These are phyloP conservation scores for Teleogryllus occipitalis DNA, from an alignment of 1,140 invertebrate species.

Conservation along the genomic window DNA sequence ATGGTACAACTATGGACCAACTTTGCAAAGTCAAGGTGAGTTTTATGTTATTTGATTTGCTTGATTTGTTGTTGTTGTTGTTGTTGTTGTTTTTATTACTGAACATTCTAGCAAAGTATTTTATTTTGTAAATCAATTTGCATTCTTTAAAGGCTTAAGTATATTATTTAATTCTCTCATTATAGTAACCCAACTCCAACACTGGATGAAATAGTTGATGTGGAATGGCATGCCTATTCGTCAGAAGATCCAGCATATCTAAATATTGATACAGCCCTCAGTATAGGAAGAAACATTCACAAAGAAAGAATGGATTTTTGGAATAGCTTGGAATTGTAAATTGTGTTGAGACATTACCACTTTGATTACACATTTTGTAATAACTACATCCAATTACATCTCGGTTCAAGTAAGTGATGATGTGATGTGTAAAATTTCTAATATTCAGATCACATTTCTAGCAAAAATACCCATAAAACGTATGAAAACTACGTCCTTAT, in stretches of 20 bases:
- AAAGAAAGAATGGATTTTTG: conserved; percentile 37
- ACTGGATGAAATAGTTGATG: neutral
- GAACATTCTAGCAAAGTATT: neutral
- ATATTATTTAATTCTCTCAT: neutral
- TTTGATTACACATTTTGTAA: too few species aligned
- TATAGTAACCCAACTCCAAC: conserved; percentile 2
- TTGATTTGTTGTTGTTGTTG: neutral
- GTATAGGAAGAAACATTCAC: conserved; percentile 30
- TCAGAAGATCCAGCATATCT: conserved; percentile 35
- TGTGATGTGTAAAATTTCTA: too few species aligned
- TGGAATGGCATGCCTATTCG: neutral
- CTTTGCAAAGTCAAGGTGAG: conserved; percentile 37
- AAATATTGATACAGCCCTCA: conserved; percentile 39
- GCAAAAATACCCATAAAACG: too few species aligned
- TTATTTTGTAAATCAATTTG: neutral
- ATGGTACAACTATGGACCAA: conserved; percentile 38
- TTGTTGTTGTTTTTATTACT: neutral
- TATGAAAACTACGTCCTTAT: too few species aligned
- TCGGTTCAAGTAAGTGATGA: too few species aligned
- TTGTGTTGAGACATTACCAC: too few species aligned
- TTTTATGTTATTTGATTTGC: neutral
- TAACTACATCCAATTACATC: too few species aligned
- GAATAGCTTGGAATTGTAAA: conserved; percentile 16
- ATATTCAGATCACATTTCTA: too few species aligned
- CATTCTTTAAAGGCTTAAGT: neutral